Evolutionary conservation across 2,113 vertebrate genomes (phyloP).

Genomic region (Apteryx mantelli): DNA sequence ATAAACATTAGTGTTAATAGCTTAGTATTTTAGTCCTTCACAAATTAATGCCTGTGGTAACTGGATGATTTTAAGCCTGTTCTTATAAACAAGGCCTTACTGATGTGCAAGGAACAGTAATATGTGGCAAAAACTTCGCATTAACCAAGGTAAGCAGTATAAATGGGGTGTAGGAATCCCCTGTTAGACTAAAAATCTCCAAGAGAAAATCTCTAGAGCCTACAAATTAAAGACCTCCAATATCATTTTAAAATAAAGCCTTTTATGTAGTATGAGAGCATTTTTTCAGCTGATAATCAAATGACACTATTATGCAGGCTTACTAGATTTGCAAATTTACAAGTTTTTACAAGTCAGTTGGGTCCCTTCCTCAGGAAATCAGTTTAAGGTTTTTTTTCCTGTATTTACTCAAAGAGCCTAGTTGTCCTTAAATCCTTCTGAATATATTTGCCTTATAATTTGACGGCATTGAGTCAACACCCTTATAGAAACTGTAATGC

Average conservation of each 20-base stretch:
- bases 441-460: constrained; percentile 83
- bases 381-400: constrained; percentile 78
- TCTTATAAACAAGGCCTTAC: constrained; percentile 73
- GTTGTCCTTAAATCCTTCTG: constrained; percentile 82
- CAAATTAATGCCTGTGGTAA: constrained; percentile 71
- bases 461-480: constrained; percentile 79
- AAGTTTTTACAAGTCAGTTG: constrained; percentile 84
- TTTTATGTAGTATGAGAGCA: constrained; percentile 75
- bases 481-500: constrained; percentile 74
- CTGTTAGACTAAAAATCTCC: constrained; percentile 67
- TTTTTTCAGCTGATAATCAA: constrained; percentile 82
- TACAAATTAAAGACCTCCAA: constrained; percentile 78
- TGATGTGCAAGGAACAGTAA: constrained; percentile 69
- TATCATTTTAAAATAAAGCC: constrained; percentile 80
- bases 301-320: constrained; percentile 81
- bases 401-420: constrained; percentile 81
- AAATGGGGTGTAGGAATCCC: constrained; percentile 73
- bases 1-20: constrained; percentile 59
- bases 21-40: constrained; percentile 69
- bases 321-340: constrained; percentile 84
- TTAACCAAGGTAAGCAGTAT: constrained; percentile 73
- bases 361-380: constrained; percentile 85
- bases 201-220: constrained; percentile 71
- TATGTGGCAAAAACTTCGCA: constrained; percentile 66
- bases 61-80: constrained; percentile 66